Evolutionary conservation across 2,888 invertebrate genomes (phyloP).

Genomic region (Pollenia griseotomentosa): DNA sequence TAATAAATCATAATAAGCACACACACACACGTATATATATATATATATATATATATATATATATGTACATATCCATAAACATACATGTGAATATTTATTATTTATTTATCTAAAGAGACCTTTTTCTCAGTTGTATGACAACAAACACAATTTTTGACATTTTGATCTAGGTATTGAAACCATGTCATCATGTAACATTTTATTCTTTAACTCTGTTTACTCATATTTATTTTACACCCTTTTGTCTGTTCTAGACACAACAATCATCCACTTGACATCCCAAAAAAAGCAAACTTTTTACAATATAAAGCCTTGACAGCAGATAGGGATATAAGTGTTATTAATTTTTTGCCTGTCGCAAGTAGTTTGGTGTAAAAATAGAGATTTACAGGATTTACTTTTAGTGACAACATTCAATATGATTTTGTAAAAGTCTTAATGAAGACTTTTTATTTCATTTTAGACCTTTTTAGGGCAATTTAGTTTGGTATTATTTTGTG

Average conservation of each 20-base stretch:
- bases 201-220: background rate
- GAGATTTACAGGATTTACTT: slow-evolving; percentile 38
- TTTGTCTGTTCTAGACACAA: slow-evolving; percentile 35
- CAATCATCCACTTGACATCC: background rate
- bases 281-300: too few relatives aligned
- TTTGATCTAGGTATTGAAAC: slow-evolving; percentile 64
- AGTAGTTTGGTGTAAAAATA: slow-evolving; percentile 13
- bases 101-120: slow-evolving; percentile 54
- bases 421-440: slow-evolving; percentile 10
- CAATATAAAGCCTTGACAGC: slow-evolving; percentile 12
- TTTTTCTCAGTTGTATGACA: slow-evolving; percentile 30
- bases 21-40: slow-evolving; percentile 66
- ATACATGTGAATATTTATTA: slow-evolving; percentile 30
- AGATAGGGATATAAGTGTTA: slow-evolving; percentile 3
- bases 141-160: slow-evolving; percentile 63
- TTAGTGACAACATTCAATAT: slow-evolving; percentile 48
- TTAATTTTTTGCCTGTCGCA: background rate
- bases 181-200: slow-evolving; percentile 58
- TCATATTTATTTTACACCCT: slow-evolving; percentile 9
- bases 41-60: too few relatives aligned
- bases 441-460: slow-evolving; percentile 13
- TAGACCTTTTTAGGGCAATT: slow-evolving; percentile 15
- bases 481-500: background rate
- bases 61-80: slow-evolving; percentile 68
- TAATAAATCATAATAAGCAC: slow-evolving; percentile 77